A percentile compares a stretch with the other conserved stretches of the same genome.
Conservation (phyloP, 2,113 vertebrate genomes). For the Mesoclemmys tuberculata region DNA sequence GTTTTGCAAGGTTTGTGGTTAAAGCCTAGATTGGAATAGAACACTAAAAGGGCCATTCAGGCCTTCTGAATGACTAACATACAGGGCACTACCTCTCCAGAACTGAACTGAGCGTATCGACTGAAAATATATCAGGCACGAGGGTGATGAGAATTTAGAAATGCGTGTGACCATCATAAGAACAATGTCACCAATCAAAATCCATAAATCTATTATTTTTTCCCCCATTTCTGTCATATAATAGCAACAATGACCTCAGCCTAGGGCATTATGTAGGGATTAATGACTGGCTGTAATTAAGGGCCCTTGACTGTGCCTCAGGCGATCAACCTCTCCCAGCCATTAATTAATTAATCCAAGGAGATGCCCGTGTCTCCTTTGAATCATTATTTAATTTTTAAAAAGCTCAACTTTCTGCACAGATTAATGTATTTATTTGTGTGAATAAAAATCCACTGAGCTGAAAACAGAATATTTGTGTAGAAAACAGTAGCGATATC, state of each 20-base stretch:
- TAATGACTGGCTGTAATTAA: slow-evolving; percentile 60
- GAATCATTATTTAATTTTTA: slow-evolving; percentile 14
- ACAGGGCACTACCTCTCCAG: background rate
- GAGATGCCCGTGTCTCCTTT: slow-evolving; percentile 1
- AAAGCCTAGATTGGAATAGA: background rate
- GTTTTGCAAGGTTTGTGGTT: slow-evolving; percentile 4
- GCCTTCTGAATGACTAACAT: background rate
- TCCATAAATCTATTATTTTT: background rate
- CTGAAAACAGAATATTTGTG: background rate
- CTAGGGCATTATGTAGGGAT: slow-evolving; percentile 43
- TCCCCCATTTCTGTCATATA: background rate
- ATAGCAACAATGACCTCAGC: slow-evolving; percentile 28
- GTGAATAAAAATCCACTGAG: background rate
- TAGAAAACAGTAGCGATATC: background rate
- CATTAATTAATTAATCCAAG: slow-evolving; percentile 51
- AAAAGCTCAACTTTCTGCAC: background rate
- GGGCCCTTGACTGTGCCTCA: background rate
- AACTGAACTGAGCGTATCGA: background rate
- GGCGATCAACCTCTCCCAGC: slow-evolving; percentile 48
- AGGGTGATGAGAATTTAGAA: background rate
- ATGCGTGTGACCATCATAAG: background rate
- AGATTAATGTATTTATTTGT: background rate
- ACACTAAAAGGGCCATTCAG: background rate
- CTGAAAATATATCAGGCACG: background rate
- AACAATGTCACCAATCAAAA: slow-evolving; percentile 14